Conservation (phyloP, 2,797 vertebrate species). For the Florisuga fusca region DNA sequence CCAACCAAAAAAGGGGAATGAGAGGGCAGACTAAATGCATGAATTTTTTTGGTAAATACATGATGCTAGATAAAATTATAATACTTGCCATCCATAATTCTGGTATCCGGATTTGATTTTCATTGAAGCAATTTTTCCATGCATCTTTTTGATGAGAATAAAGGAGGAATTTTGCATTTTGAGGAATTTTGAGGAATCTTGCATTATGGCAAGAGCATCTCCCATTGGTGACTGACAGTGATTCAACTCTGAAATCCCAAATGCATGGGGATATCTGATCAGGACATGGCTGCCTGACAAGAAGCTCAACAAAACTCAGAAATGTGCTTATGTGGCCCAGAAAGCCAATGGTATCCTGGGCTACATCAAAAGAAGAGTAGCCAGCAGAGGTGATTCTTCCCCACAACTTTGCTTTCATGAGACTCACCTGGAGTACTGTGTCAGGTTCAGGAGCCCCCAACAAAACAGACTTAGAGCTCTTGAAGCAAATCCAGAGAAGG, state of each 20-base stretch:
- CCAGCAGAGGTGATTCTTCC: too few species aligned
- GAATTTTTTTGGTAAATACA: neutral
- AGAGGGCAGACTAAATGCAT: neutral
- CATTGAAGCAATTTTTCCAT: neutral
- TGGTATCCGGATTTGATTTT: neutral
- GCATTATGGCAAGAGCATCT: neutral
- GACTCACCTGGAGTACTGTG: too few species aligned
- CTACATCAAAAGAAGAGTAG: too few species aligned
- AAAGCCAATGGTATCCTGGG: too few species aligned
- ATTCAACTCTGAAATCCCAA: neutral
- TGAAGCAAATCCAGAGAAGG: too few species aligned
- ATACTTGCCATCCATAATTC: neutral
- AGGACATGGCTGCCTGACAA: neutral
- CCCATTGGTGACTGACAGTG: neutral
- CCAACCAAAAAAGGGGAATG: neutral
- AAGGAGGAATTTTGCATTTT: neutral
- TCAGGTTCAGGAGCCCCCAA: too few species aligned
- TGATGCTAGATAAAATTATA: neutral
- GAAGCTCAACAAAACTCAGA: too few species aligned
- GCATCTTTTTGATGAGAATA: neutral
- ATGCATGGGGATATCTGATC: fast-evolving
- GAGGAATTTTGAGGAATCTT: too few species aligned
- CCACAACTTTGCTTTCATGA: too few species aligned
- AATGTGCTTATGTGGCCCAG: too few species aligned
- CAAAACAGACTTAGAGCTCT: too few species aligned